Percentiles rank a stretch among this genome's conserved stretches.
These are phyloP conservation scores for Aegypius monachus DNA, from an alignment of 2,113 vertebrate genomes.

Conservation along the genomic window DNA sequence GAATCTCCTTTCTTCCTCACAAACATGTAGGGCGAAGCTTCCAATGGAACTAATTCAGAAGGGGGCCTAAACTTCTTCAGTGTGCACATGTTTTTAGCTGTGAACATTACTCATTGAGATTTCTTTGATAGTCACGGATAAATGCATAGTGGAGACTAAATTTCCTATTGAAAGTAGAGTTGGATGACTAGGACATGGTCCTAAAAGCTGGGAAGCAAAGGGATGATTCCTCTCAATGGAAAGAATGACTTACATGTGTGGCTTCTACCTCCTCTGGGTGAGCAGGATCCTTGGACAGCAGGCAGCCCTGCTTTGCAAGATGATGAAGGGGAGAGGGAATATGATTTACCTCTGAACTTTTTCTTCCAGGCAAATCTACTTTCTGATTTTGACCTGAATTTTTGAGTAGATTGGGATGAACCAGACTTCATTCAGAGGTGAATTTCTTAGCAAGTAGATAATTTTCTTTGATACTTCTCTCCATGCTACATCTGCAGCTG, in stretches of 20 bases:
- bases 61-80: not conserved
- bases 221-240: not conserved
- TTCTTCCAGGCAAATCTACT: not conserved
- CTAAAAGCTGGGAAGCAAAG: not conserved
- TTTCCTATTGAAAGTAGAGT: not conserved
- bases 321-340: not conserved
- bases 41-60: not conserved
- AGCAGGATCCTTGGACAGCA: not conserved
- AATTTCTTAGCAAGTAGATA: not conserved
- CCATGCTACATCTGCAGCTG: not conserved
- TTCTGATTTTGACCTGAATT: not conserved
- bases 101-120: not conserved
- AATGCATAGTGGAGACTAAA: not conserved
- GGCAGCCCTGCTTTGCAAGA: not conserved
- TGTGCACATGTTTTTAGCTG: not conserved
- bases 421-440: not conserved
- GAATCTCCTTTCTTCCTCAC: not conserved
- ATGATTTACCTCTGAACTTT: not conserved
- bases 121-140: not conserved
- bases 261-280: not conserved
- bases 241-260: rapidly evolving
- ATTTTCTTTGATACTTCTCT: not conserved
- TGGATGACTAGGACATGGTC: not conserved
- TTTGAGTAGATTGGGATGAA: not conserved
- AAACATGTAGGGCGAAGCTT: not conserved